phyloP scores from a whole-genome alignment of 1,140 invertebrate species.

The Neodiprion pinetum region DNA sequence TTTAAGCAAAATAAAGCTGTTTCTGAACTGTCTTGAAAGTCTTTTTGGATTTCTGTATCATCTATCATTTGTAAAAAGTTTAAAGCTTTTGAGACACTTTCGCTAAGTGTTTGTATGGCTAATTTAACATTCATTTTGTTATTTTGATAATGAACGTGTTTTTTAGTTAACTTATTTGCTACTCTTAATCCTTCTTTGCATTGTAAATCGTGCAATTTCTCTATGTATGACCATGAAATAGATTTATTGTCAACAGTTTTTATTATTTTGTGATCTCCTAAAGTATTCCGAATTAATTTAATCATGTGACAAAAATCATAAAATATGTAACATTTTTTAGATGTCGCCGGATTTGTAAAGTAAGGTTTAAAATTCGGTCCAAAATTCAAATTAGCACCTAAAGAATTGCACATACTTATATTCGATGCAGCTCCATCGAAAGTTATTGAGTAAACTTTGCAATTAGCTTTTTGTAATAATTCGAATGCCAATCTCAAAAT shows the following conservation, averaged over 20 bases:
- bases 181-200: constrained; percentile 36
- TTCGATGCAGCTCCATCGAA: constrained; percentile 35
- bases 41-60: constrained; percentile 25
- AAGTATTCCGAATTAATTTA: constrained; percentile 38
- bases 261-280: constrained; percentile 28
- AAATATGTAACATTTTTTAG: constrained; percentile 28
- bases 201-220: constrained; percentile 38
- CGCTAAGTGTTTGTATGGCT: constrained; percentile 44
- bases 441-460: constrained; percentile 32
- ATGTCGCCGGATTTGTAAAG: constrained; percentile 35
- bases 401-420: too few relatives aligned
- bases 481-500: constrained; percentile 29
- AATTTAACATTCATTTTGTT: constrained; percentile 49
- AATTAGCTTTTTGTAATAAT: constrained; percentile 24
- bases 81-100: constrained; percentile 36
- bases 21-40: constrained; percentile 36
- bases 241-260: constrained; percentile 25
- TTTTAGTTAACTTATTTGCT: constrained; percentile 40
- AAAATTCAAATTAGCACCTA: too few relatives aligned
- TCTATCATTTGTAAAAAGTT: constrained; percentile 36
- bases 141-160: constrained; percentile 41
- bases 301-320: constrained; percentile 34
- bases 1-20: constrained; percentile 36
- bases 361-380: constrained; percentile 22
- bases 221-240: constrained; percentile 41